Base-by-base conservation (phyloP, 1,140 invertebrate species). In the Triops longicaudatus region DNA sequence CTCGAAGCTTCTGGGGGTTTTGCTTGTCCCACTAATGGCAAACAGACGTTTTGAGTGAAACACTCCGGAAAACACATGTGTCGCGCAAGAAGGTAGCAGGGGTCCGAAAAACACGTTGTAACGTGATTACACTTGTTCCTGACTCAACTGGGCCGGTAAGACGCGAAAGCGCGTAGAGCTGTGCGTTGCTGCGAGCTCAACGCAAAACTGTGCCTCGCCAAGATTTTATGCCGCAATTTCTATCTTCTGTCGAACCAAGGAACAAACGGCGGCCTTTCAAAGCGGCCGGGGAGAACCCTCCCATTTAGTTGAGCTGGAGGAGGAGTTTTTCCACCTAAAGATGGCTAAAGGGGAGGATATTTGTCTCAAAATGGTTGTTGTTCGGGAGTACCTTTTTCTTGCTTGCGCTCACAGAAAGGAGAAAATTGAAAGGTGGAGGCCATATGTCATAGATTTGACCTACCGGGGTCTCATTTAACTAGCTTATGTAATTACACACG, bases 401-500 rank as follows among this genome's bases (percentile, higher is more conserved):
- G 50, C 17, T 63, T 63, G 14, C 3, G 50, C 17, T 7, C 14
- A 37, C 31, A 37, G 31, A 37, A 37, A 37, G 31, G 31, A 37
- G 31, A 37, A 37, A 37, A 37, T 37, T 37, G 31, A 37, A 63
- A 63, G 50, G 50, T 63, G 50, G 50, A 63, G 50, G 50, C 50
- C 50, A 63, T 63, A 22, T 63, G 50, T 63, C 50, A 63, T 63
- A 22, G 22, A 63, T n/a, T 63, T 63, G 50, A 63, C 50, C 50
- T 63, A 63, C 50, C 50, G 50, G n/a, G 50, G 50, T 63, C 50
- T 63, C 50, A 63, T 63, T 63, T 63, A 63, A 17, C 50, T n/a
- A 63, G 50, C 50, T 63, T 63, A 63, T 63, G 50, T 63, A 63
- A 63, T 63, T 63, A 63, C 50, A 63, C 50, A 63, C 50, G 50